These are phyloP conservation scores for Drosophila meridiana DNA, from an alignment of 2,888 invertebrate species.

Conservation along the genomic window DNA sequence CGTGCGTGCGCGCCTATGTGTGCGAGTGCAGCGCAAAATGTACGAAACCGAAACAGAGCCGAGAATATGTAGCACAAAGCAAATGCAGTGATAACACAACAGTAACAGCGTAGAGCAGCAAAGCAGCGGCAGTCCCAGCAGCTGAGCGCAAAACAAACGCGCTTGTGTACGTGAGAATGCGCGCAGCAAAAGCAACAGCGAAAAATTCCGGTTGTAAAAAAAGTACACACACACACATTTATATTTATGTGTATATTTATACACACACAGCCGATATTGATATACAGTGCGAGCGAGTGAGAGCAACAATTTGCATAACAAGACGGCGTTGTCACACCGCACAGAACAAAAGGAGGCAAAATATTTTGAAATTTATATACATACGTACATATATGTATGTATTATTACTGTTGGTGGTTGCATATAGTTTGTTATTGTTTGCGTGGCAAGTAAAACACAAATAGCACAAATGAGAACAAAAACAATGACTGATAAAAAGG, in stretches of 20 bases:
- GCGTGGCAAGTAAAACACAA: constrained; percentile 27
- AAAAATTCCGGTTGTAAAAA: constrained; percentile 79
- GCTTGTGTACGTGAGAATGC: constrained; percentile 73
- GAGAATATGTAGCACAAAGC: constrained; percentile 68
- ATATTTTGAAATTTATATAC: constrained; percentile 12
- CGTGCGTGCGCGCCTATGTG: constrained; percentile 2
- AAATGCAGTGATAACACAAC: constrained; percentile 73
- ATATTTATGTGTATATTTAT: neutral
- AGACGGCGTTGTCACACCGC: constrained; percentile 49
- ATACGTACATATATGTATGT: neutral
- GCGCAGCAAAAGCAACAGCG: constrained; percentile 68
- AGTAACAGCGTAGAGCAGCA: constrained; percentile 25
- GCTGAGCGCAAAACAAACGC: constrained; percentile 61
- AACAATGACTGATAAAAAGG: constrained; percentile 36
- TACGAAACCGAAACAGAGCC: constrained; percentile 56
- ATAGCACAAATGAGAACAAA: constrained; percentile 8
- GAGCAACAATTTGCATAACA: constrained; percentile 58
- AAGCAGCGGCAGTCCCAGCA: constrained; percentile 48
- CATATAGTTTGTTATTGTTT: constrained; percentile 48
- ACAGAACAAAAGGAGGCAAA: constrained; percentile 20
- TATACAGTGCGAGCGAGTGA: constrained; percentile 37
- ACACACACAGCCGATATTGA: constrained; percentile 9
- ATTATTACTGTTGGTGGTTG: constrained; percentile 15
- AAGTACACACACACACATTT: constrained; percentile 20
- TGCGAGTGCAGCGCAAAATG: constrained; percentile 55